Evolutionary conservation across 2,888 invertebrate genomes (phyloP), one percentile per base, ranked within the genome.

Genomic region (Orchesella flavescens): DNA sequence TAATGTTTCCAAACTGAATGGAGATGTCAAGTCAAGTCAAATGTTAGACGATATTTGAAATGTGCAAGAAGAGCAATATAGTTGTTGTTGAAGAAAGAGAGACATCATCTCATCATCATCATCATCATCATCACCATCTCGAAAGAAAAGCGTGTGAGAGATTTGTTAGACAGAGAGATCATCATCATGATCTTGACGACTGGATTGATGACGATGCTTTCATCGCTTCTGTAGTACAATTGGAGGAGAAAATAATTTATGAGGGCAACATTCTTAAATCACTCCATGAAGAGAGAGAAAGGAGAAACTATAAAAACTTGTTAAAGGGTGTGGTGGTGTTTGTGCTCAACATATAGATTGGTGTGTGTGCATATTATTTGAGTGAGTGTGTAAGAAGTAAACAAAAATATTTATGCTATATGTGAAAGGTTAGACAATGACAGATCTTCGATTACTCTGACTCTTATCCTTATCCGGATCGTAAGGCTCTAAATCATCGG

Each of bases 401-500:
- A 43, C 66, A 49, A 76, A 59, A 66, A 34, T 71, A 59, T 12
- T 34, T 77, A 68, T 68, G 59, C 34, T 57, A 12, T 44, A 57
- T 23, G 43, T 1, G 43, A 57, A 69, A 81, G 23, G 57, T 89
- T 89, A 93, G 79, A 94, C 94, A 88, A 94, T 93, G 86, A 94
- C 93, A 85, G 94, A 94, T 90, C 93, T 93, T 89, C 94, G 91
- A 89, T 93, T 94, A 74, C 93, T 77, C 74, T 86, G 80, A 66
- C 69, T 83, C 75, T 88, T 93, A 90, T 93, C 93, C 88, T 93
- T 93, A 89, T 93, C 93, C 4, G 94, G 93, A 87, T 91, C 92
- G 89, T 94, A 94, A 85, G 93, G 93, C 90, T 94, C 94, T 84
- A 94, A 90, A 89, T 94, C 94, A 82, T 93, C 93, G 81, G 93